Evolutionary conservation across 2,888 invertebrate species (phyloP).

Genomic region (Volucella zonaria): DNA sequence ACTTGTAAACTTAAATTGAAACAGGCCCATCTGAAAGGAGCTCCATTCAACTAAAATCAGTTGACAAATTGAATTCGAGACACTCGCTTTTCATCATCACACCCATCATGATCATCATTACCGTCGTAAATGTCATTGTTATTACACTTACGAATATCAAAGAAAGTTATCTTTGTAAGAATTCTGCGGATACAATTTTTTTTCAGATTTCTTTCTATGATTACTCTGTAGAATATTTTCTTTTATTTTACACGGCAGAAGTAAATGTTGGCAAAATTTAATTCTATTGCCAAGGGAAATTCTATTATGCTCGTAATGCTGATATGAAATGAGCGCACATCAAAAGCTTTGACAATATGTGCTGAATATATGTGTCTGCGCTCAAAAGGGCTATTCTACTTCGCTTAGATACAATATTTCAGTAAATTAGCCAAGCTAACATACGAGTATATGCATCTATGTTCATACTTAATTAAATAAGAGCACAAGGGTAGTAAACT

Average conservation of each 20-base stretch:
- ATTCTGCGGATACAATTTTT: neutral
- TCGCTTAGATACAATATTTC: neutral
- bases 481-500: slow-evolving; percentile 3
- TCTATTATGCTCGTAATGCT: slow-evolving; percentile 11
- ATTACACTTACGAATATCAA: too few relatives aligned
- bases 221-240: neutral
- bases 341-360: slow-evolving; percentile 12
- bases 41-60: too few relatives aligned
- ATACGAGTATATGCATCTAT: neutral
- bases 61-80: too few relatives aligned
- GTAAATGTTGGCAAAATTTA: neutral
- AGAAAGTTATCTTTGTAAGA: too few relatives aligned
- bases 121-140: too few relatives aligned
- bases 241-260: too few relatives aligned
- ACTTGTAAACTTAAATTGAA: too few relatives aligned
- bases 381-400: neutral
- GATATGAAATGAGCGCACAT: slow-evolving; percentile 3
- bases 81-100: too few relatives aligned
- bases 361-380: neutral
- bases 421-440: neutral
- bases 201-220: neutral
- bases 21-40: too few relatives aligned
- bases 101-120: too few relatives aligned
- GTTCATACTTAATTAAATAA: slow-evolving; percentile 11
- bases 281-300: slow-evolving; percentile 7